Conservation (phyloP, 2,797 vertebrate genomes). For the Staurois parvus region DNA sequence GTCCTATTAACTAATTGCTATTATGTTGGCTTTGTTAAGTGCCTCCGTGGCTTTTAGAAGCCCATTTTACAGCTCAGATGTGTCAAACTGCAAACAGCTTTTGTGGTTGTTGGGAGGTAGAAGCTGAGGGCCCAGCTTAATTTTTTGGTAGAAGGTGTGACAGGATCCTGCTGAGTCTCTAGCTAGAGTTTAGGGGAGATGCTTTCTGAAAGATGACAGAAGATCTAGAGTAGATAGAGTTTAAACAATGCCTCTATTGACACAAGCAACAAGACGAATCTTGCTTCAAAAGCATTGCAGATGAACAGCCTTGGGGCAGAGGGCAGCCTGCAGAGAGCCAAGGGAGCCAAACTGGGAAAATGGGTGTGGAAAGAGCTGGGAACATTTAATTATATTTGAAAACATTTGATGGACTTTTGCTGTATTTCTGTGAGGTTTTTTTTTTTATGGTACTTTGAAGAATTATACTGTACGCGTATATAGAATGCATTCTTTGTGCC, state of each 20-base stretch:
- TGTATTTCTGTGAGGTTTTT: not conserved
- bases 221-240: conserved; percentile 27
- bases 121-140: conserved; percentile 13
- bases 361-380: conserved; percentile 41
- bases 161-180: conserved; percentile 41
- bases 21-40: not conserved
- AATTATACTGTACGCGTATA: not conserved
- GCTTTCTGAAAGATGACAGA: conserved; percentile 16
- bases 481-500: not conserved
- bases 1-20: not conserved
- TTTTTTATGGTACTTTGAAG: not conserved
- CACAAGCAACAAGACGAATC: conserved; percentile 49
- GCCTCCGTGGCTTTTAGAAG: not conserved
- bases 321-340: conserved; percentile 49
- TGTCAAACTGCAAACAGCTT: not conserved
- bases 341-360: conserved; percentile 30
- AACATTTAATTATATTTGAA: conserved; percentile 17
- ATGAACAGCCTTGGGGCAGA: conserved; percentile 49
- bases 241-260: conserved; percentile 58
- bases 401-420: not conserved
- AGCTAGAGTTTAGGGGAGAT: conserved; percentile 39
- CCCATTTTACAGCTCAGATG: not conserved
- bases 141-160: conserved; percentile 45
- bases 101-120: not conserved
- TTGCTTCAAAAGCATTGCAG: conserved; percentile 49